These are phyloP conservation scores for Rugalucina vietnamica DNA, from an alignment of 2,888 invertebrate genomes.

Conservation along the genomic window DNA sequence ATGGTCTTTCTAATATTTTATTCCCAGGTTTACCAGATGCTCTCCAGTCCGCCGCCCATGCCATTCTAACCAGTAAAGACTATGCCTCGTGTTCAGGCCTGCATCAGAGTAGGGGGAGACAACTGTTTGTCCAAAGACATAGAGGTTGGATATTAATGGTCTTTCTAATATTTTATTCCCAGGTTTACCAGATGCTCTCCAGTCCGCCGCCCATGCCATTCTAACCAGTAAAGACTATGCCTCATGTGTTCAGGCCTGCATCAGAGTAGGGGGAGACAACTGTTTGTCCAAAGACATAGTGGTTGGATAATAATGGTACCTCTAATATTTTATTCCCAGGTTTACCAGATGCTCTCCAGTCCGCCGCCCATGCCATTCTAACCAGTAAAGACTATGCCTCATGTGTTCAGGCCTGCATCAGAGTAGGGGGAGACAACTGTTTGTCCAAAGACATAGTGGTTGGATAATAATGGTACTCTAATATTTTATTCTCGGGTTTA, in stretches of 20 bases:
- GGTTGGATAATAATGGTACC: too few species aligned
- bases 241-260: conserved; percentile 70
- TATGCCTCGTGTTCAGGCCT: conserved; percentile 70
- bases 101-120: conserved; percentile 77
- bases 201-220: conserved; percentile 75
- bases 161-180: too few species aligned
- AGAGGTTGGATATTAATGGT: too few species aligned
- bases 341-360: conserved; percentile 77
- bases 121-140: too few species aligned
- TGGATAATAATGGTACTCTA: too few species aligned
- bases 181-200: conserved; percentile 78
- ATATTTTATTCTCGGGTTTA: conserved; percentile 66
- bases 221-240: conserved; percentile 67
- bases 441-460: too few species aligned
- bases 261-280: conserved; percentile 77
- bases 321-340: too few species aligned
- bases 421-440: too few species aligned
- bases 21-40: conserved; percentile 75
- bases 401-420: too few species aligned
- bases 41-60: conserved; percentile 77
- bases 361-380: conserved; percentile 74
- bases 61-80: conserved; percentile 66
- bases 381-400: conserved; percentile 65
- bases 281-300: too few species aligned
- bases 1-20: too few species aligned